A percentile compares a stretch with the other conserved stretches of the same genome.
phyloP scores from a whole-genome alignment of 35 echinoderm and acorn worm species.

The Heliocidaris erythrogramma region DNA sequence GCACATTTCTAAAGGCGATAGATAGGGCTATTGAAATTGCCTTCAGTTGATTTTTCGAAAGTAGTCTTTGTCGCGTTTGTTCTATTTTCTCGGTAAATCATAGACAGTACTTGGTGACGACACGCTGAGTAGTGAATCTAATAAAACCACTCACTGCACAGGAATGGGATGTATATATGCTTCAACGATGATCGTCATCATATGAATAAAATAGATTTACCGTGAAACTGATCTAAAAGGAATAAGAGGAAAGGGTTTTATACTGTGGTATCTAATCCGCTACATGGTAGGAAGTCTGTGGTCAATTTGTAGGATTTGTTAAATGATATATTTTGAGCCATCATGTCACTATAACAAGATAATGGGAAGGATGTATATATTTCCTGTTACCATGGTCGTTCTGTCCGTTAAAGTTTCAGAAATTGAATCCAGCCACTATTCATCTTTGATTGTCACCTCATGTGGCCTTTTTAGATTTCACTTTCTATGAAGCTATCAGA shows the following conservation, averaged over 20 bases:
- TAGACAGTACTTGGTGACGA: not conserved
- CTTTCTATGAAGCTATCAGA: not conserved
- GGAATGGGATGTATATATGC: not conserved
- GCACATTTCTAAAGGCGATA: no score
- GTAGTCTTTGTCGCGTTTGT: no score
- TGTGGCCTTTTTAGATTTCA: no score
- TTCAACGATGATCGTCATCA: not conserved
- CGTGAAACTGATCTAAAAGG: not conserved
- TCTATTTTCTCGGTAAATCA: not conserved
- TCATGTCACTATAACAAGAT: not conserved
- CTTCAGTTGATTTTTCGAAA: no score
- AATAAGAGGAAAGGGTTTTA: conserved; percentile 5
- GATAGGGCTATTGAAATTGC: no score
- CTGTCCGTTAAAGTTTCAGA: not conserved
- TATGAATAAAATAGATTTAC: conserved; percentile 9
- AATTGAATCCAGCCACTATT: not conserved
- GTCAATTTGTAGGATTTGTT: not conserved
- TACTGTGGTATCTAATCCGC: not conserved
- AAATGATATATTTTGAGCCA: not conserved
- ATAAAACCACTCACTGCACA: not conserved
- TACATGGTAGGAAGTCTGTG: not conserved
- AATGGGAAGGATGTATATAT: not conserved
- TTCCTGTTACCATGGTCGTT: not conserved
- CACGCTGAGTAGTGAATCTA: not conserved
- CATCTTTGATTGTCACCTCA: not conserved